Conservation (phyloP, 2,113 vertebrate species). For the Australoheros scitulus region DNA sequence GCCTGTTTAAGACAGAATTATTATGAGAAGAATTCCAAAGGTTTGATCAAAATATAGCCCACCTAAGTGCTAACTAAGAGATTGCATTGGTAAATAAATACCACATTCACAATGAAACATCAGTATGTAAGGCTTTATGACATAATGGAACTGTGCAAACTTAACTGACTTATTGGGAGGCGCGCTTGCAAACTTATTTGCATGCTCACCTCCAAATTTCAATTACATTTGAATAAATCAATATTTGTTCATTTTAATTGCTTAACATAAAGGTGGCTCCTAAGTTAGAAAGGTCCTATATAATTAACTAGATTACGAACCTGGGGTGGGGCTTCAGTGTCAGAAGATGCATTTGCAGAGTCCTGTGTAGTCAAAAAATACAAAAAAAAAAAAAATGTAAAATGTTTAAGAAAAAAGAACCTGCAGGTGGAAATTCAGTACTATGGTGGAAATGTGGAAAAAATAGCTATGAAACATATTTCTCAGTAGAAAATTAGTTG, state of each 20-base stretch:
- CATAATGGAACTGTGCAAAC: not conserved
- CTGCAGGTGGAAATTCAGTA: not conserved
- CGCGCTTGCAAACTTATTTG: not conserved
- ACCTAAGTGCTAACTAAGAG: not conserved
- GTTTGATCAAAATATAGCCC: not conserved
- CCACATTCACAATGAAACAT: not conserved
- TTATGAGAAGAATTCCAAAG: not conserved
- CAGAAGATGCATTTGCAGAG: not conserved
- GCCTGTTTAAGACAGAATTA: not conserved
- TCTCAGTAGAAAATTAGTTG: too few relatives aligned
- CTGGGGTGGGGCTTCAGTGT: not conserved
- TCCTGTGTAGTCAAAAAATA: slow-evolving; percentile 25
- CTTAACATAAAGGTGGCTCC: not conserved
- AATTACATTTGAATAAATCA: not conserved
- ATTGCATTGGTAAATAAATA: not conserved
- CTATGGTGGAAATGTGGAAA: not conserved
- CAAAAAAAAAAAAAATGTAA: not conserved
- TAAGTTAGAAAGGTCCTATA: not conserved
- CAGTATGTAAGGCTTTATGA: not conserved
- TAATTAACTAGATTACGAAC: not conserved
- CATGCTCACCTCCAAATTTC: not conserved
- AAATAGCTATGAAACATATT: too few relatives aligned
- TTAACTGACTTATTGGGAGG: too few relatives aligned
- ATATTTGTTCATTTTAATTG: not conserved
- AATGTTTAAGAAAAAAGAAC: not conserved